phyloP scores from a whole-genome alignment of 30 jellyfish, hydroid and myxozoan species.

The Hydractinia echinata region DNA sequence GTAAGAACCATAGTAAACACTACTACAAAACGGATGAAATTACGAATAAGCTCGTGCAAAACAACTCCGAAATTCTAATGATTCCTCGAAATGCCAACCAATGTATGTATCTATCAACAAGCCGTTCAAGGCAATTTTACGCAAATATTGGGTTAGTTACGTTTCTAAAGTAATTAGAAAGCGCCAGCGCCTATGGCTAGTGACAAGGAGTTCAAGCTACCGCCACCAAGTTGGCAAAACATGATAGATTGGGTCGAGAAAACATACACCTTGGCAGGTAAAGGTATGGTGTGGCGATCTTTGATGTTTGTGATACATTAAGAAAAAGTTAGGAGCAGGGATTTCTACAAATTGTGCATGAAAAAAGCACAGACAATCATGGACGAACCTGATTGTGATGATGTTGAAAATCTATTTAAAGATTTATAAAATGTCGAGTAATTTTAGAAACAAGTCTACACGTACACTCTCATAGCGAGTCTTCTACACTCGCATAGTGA shows the following conservation, averaged over 20 bases:
- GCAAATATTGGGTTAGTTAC: slow-evolving; percentile 1
- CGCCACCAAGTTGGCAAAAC: background rate
- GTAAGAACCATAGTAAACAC: background rate
- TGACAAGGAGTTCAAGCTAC: slow-evolving; percentile 9
- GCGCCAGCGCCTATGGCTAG: background rate
- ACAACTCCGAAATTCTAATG: background rate
- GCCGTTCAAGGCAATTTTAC: background rate
- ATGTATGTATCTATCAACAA: background rate
- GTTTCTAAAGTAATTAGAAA: background rate
- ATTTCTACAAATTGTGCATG: background rate
- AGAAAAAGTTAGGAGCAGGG: background rate
- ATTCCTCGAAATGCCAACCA: background rate
- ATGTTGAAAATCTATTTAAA: too few relatives aligned
- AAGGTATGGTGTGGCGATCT: background rate
- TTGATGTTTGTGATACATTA: background rate
- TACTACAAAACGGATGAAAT: background rate
- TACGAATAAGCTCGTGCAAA: background rate
- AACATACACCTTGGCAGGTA: background rate
- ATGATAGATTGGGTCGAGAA: slow-evolving; percentile 1
- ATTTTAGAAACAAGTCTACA: too few relatives aligned
- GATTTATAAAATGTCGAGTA: too few relatives aligned
- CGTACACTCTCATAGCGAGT: too few relatives aligned
- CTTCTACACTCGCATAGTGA: too few relatives aligned
- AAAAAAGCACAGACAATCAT: background rate
- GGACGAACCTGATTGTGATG: background rate